Evolutionary conservation across 1,140 invertebrate genomes (phyloP).

Genomic region (Harpegnathos saltator): DNA sequence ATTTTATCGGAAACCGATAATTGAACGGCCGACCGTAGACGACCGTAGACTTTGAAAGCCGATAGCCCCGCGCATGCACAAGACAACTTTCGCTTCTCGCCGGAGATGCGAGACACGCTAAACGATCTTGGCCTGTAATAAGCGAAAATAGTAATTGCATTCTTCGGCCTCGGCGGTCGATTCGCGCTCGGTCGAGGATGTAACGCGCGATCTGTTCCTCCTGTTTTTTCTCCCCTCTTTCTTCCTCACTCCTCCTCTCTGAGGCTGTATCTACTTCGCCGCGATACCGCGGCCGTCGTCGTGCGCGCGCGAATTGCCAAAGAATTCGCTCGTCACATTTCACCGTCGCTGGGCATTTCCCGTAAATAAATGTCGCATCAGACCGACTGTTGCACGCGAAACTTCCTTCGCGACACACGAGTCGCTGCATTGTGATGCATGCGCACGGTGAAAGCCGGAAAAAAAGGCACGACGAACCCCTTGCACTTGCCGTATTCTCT

Average conservation of each 20-base stretch:
- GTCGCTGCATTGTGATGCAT: not conserved
- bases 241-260: too few species aligned
- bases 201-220: not conserved
- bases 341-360: not conserved
- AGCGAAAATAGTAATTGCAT: conserved; percentile 55
- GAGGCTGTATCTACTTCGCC: conserved; percentile 13
- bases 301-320: not conserved
- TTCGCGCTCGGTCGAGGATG: conserved; percentile 21
- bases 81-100: conserved; percentile 50
- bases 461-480: not conserved
- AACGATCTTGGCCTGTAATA: conserved; percentile 39
- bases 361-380: conserved; percentile 28
- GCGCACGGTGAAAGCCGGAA: not conserved
- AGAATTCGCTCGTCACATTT: conserved; percentile 34
- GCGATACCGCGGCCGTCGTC: not conserved
- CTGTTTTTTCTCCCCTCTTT: too few species aligned
- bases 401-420: conserved; percentile 12
- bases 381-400: not conserved
- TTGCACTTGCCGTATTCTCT: too few species aligned
- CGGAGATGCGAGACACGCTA: conserved; percentile 22
- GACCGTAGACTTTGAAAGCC: conserved; percentile 55
- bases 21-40: conserved; percentile 54
- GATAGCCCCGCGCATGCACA: conserved; percentile 46
- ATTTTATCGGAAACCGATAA: conserved; percentile 62
- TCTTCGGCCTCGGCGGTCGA: conserved; percentile 18